A percentile compares a stretch with the other conserved stretches of the same genome.
Evolutionary conservation across 1,140 invertebrate genomes (phyloP).

Genomic region (Zaprionus camerounensis): DNA sequence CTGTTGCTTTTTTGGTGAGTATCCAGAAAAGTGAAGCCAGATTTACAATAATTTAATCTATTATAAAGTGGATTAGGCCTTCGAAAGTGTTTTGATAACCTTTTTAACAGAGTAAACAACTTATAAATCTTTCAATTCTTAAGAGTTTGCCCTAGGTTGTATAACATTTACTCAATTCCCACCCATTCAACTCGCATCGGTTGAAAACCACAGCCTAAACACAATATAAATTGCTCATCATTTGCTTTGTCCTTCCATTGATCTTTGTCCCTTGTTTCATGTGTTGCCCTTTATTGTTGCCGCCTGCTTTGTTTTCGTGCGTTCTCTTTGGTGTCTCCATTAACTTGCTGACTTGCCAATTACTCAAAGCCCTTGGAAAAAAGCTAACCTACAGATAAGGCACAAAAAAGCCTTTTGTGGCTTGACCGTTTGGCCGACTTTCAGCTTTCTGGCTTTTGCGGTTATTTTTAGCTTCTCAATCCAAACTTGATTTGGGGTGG

Average conservation of each 20-base stretch:
- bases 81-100: neutral
- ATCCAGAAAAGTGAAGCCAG: neutral
- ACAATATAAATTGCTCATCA: conserved; percentile 12
- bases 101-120: neutral
- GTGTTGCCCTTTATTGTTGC: conserved; percentile 15
- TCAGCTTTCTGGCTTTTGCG: conserved; percentile 27
- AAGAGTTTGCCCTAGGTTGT: too few species aligned
- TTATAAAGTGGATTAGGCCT: neutral
- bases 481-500: conserved; percentile 19
- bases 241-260: conserved; percentile 19
- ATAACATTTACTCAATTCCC: neutral
- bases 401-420: conserved; percentile 34
- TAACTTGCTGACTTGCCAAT: conserved; percentile 67
- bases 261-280: neutral
- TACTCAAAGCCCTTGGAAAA: conserved; percentile 48
- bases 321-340: conserved; percentile 25
- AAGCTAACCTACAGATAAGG: conserved; percentile 28
- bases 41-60: neutral
- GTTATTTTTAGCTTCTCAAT: conserved; percentile 4
- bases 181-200: neutral
- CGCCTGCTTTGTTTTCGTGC: conserved; percentile 17
- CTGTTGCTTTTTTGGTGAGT: conserved; percentile 88
- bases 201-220: neutral
- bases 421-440: conserved; percentile 42
- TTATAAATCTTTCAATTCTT: too few species aligned